Conservation (phyloP, 1,140 invertebrate genomes). For the Centruroides vittatus region DNA sequence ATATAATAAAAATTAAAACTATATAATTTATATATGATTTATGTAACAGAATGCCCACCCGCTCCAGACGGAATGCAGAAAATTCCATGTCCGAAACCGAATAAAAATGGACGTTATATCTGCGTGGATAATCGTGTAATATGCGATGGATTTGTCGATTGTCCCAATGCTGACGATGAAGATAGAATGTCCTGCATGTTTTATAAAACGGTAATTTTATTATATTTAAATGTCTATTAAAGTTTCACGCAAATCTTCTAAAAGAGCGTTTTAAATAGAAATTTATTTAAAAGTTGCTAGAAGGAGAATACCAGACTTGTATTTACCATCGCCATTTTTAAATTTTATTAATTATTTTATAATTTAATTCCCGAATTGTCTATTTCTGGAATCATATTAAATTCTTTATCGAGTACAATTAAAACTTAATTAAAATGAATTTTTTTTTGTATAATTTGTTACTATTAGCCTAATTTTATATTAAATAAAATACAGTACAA, state of each 20-base stretch:
- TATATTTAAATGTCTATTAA: background rate
- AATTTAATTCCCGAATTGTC: too few relatives aligned
- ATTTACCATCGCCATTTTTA: too few relatives aligned
- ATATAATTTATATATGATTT: conserved; percentile 1
- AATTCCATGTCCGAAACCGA: conserved; percentile 79
- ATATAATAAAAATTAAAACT: too few relatives aligned
- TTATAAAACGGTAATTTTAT: conserved; percentile 70
- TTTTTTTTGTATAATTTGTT: too few relatives aligned
- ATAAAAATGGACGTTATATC: conserved; percentile 71
- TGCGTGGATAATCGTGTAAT: conserved; percentile 90
- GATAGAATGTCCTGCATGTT: conserved; percentile 85
- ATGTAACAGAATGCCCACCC: conserved; percentile 68
- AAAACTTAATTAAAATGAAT: too few relatives aligned
- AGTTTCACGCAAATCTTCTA: background rate
- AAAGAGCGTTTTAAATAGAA: background rate
- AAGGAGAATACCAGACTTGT: too few relatives aligned
- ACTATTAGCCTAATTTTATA: too few relatives aligned
- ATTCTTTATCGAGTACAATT: too few relatives aligned
- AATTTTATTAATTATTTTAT: too few relatives aligned
- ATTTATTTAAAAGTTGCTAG: conserved; percentile 5
- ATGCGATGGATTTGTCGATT: conserved; percentile 86
- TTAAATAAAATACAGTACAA: too few relatives aligned
- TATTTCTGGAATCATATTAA: too few relatives aligned
- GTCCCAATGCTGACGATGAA: conserved; percentile 79
- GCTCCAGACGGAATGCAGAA: conserved; percentile 82